These are phyloP conservation scores for Punctoribates punctum DNA, from an alignment of 2,888 invertebrate species.

Conservation along the genomic window DNA sequence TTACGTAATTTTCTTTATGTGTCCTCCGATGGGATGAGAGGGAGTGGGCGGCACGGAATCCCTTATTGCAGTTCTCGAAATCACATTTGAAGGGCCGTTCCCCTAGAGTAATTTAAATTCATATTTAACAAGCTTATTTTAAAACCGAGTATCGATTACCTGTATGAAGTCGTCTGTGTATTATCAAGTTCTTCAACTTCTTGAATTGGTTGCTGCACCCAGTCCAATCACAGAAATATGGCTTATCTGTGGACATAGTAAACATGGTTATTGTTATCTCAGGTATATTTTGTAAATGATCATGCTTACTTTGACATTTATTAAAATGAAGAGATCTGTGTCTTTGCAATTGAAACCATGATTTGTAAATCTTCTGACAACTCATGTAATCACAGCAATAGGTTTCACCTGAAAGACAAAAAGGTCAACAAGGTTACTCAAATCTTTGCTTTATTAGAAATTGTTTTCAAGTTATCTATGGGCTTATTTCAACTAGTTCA, in stretches of 20 bases:
- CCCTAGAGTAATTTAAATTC: neutral
- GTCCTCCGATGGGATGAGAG: conserved; percentile 11
- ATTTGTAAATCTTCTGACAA: conserved; percentile 14
- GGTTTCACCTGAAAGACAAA: neutral
- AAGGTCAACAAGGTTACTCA: neutral
- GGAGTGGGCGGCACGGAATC: conserved; percentile 8
- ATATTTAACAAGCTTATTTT: neutral
- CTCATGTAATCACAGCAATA: neutral
- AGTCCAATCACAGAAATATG: conserved; percentile 2
- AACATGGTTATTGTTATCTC: too few species aligned
- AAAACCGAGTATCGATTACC: too few species aligned
- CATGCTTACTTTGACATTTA: neutral
- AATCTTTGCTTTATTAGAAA: too few species aligned
- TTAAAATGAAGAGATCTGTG: conserved; percentile 13
- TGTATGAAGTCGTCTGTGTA: conserved; percentile 16
- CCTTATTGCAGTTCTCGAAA: conserved; percentile 15
- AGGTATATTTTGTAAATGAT: too few species aligned
- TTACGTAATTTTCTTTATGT: conserved; percentile 12
- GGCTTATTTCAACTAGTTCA: too few species aligned
- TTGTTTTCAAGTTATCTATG: too few species aligned
- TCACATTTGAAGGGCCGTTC: conserved; percentile 26
- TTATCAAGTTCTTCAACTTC: conserved; percentile 17
- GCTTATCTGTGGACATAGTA: neutral
- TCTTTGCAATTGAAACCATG: conserved; percentile 36
- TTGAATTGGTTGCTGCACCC: conserved; percentile 12